Evolutionary conservation across 2,888 invertebrate genomes (phyloP), one percentile per base, ranked within the genome.

Genomic region (Elegia similella): DNA sequence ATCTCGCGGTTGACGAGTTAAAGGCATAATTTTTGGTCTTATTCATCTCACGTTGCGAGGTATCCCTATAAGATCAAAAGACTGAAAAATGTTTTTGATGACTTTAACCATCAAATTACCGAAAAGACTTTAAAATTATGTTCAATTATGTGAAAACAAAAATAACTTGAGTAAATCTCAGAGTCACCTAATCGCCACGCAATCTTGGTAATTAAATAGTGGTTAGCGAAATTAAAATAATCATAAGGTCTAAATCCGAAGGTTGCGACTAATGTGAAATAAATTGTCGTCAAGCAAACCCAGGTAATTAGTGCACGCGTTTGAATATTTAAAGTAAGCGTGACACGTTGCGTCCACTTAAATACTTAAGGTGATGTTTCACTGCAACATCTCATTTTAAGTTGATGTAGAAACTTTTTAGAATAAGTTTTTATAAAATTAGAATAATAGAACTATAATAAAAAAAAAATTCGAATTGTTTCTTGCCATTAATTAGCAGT

Each of bases 181-280:
- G 68, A 68, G 64, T 69, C 75, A 70, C 81, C 82, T 83, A 74
- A 68, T 70, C 67, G 64, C 62, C 46, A 23, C 46, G 46, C 46
- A 46, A 46, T 46, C 46, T 46, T 60, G 71, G 79, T 87, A 90
- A 90, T 91, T 90, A 91, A 91, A 89, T 85, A 86, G 88, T 86
- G 82, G 84, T 89, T 88, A 88, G 87, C 84, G 74, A 86, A 90
- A 90, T 90, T 89, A 89, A 88, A 88, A 88, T 88, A 86, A 88
- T 83, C 70, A 77, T 70, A 64, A 42, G 54, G 78, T 83, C 86
- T 80, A 86, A 86, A 83, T 82, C 80, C 72, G 85, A 88, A 88
- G 88, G 88, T 76, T 80, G 69, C 54, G 68, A 66, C 76, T 89
- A 89, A 90, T 89, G 90, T 81, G 87, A 89, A 89, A 90, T 90